Conservation (phyloP, 1,140 invertebrate species). For the Drosophila funebris region DNA sequence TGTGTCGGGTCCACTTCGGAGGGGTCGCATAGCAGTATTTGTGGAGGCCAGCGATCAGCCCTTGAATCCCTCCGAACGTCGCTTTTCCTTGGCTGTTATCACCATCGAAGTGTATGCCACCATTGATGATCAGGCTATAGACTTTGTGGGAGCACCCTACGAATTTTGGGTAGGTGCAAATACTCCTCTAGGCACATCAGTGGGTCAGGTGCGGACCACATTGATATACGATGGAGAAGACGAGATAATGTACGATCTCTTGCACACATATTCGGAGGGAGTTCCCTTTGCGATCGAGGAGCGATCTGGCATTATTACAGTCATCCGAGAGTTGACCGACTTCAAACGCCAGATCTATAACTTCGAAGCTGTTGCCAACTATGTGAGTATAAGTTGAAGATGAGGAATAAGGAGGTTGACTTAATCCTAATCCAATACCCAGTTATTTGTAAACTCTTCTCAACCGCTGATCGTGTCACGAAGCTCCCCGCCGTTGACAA, state of each 20-base stretch:
- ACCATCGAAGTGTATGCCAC: constrained; percentile 87
- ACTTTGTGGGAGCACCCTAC: constrained; percentile 94
- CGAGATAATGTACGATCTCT: constrained; percentile 89
- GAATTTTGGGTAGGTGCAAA: constrained; percentile 95
- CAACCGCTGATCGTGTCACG: constrained; percentile 62
- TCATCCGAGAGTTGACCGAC: constrained; percentile 90
- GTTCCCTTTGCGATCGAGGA: constrained; percentile 96
- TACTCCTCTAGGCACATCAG: constrained; percentile 91
- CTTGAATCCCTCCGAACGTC: constrained; percentile 90
- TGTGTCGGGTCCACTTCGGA: constrained; percentile 87
- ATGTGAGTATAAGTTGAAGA: constrained; percentile 79
- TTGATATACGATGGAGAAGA: constrained; percentile 87
- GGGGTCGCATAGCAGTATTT: constrained; percentile 90
- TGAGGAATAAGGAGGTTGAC: background rate
- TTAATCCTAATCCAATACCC: background rate
- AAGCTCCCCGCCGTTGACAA: constrained; percentile 56
- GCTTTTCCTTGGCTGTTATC: constrained; percentile 92
- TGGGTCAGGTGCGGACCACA: constrained; percentile 92
- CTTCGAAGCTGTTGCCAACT: constrained; percentile 91
- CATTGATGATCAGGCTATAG: constrained; percentile 87
- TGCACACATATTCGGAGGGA: constrained; percentile 92
- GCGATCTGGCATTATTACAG: constrained; percentile 93
- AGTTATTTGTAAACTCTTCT: constrained; percentile 72
- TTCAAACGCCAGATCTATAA: constrained; percentile 89
- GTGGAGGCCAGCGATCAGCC: constrained; percentile 92